phyloP scores from a whole-genome alignment of 2,888 invertebrate species.

The Ochropacha duplaris region DNA sequence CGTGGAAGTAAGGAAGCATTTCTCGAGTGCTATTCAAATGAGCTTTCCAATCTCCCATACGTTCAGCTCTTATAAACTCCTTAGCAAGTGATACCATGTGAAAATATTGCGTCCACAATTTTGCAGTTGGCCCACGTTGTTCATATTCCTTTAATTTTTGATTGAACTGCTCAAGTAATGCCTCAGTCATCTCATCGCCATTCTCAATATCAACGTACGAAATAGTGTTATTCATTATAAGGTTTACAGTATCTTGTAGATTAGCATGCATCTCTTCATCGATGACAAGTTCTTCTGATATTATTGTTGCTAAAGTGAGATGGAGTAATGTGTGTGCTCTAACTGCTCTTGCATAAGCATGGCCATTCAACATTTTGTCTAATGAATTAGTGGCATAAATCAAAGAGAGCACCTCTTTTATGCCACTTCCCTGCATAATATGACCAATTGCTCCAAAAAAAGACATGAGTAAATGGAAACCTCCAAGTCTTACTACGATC shows the following conservation, averaged over 20 bases:
- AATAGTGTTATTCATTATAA: constrained; percentile 26
- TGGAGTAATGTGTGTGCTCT: constrained; percentile 42
- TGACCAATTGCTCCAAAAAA: constrained; percentile 34
- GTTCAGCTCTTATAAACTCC: constrained; percentile 36
- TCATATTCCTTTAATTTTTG: constrained; percentile 25
- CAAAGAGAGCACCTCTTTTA: constrained; percentile 22
- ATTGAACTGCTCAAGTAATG: constrained; percentile 24
- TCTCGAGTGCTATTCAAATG: constrained; percentile 35
- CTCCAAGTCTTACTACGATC: constrained; percentile 41
- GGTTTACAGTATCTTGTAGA: no score
- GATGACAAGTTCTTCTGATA: constrained; percentile 35
- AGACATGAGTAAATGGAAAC: constrained; percentile 47
- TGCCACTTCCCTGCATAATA: constrained; percentile 47
- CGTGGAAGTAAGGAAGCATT: constrained; percentile 53
- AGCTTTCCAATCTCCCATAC: constrained; percentile 26
- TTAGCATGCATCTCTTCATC: constrained; percentile 32
- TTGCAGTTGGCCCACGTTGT: constrained; percentile 33
- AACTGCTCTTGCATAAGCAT: constrained; percentile 42
- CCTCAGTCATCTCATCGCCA: no score
- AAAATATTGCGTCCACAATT: constrained; percentile 48
- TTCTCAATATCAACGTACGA: constrained; percentile 44
- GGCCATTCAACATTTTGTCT: constrained; percentile 45
- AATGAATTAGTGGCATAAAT: constrained; percentile 38
- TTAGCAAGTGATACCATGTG: constrained; percentile 40
- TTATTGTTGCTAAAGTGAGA: constrained; percentile 24